Evolutionary conservation across 2,113 vertebrate species (phyloP).

Genomic region (Nymphicus hollandicus): DNA sequence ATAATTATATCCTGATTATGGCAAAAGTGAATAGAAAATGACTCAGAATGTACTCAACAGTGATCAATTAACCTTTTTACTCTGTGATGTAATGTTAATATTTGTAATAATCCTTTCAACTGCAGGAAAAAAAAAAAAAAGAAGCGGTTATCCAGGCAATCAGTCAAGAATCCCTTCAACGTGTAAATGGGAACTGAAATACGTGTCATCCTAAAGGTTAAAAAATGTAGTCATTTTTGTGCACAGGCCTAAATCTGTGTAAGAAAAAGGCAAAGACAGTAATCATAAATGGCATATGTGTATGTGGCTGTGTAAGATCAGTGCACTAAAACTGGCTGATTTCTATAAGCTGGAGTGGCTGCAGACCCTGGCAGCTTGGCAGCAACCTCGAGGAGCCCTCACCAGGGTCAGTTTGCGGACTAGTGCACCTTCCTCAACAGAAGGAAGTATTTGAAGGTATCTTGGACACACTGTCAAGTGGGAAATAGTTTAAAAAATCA

Average conservation of each 20-base stretch:
- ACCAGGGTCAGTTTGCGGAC: not conserved
- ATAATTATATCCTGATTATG: not conserved
- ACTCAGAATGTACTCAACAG: not conserved
- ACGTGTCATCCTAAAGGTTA: not conserved
- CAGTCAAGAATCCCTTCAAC: not conserved
- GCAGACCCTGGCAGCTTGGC: not conserved
- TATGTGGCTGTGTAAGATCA: not conserved
- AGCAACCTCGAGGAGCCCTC: not conserved
- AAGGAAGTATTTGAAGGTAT: not conserved
- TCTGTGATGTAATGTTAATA: conserved; percentile 4
- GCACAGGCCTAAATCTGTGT: not conserved
- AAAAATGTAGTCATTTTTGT: not conserved
- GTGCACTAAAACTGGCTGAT: not conserved
- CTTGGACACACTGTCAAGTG: not conserved
- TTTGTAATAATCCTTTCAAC: not conserved
- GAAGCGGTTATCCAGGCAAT: not conserved
- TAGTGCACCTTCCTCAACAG: not conserved
- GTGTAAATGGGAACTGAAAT: not conserved
- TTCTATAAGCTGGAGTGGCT: not conserved
- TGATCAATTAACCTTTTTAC: conserved; percentile 31
- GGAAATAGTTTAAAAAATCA: not conserved
- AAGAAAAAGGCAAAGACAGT: not conserved
- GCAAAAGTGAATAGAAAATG: not conserved
- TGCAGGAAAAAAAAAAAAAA: not conserved
- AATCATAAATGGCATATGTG: not conserved